Evolutionary conservation across 2,888 invertebrate genomes (phyloP), one percentile per base, ranked within the genome.

Genomic region (Pseudanteris insignis): DNA sequence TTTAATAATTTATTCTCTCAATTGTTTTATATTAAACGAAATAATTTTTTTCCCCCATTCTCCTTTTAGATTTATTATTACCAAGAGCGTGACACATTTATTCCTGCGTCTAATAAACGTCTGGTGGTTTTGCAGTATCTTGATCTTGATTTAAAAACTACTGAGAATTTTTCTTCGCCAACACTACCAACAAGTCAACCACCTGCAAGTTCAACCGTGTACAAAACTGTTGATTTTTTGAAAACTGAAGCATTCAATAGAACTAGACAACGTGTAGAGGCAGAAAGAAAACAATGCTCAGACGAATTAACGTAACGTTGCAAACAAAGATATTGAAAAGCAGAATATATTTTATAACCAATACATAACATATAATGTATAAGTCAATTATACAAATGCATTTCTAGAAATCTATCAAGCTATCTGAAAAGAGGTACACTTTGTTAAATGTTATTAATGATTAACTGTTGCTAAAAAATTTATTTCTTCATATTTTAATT

Each of bases 181-280:
- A 76, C 80, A 54, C 75, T 80, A 29, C 79, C 80, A 9, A 64
- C 69, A 7, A 74, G 79, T 9, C 81, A 82, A 48, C 78, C 80
- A n/a, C 81, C 82, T 14, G 77, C 80, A 25, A 81, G 80, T 62
- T 81, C 81, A 8, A 70, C 90, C 0, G 92, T 92, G 5, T 96
- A 96, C 81, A 93, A 94, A 78, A 92, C 91, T 1, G 94, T 96
- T 0, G 96, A 96, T 82, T 96, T 96, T 82, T 83, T 93, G 41
- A 96, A 94, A 83, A 96, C 96, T 0, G 89, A 93, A 77, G 96
- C 95, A 3, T 92, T 96, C 74, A 93, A 92, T 80, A 88, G 90
- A 58, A 94, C 92, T 25, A 85, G 90, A 41, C 89, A 90, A 75
- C 89, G 90, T 73, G 88, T 90, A 0, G 91, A 90, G 75, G 88